Base-by-base conservation (phyloP, 2,113 vertebrate species). In the Gopherus flavomarginatus region DNA sequence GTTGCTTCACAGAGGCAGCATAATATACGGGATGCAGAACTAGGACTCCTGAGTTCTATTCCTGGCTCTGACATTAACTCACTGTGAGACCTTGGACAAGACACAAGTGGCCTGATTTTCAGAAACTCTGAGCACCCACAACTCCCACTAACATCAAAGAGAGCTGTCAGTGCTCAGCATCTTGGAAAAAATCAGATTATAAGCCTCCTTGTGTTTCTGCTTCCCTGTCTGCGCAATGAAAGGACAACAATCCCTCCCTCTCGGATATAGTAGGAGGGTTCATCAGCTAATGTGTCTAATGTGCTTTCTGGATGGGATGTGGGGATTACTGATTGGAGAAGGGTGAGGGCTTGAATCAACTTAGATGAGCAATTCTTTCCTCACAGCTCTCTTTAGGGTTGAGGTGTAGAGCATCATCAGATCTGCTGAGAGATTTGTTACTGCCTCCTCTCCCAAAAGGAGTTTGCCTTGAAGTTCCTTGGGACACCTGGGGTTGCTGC, bases 151-250 rank as follows among this genome's bases (percentile, higher is more conserved):
- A 95, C 88, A 50, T 26, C 84, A 94, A 90, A 5, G 85, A 27
- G 8, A 90, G 16, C 13, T 94, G 11, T n/a, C 49, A 52, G 52
- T 9, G 31, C 53, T 87, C 59, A 65, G 35, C 24, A 56, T 19
- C 52, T 77, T 49, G 83, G 57, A 69, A 95, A 95, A 96, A 89
- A 85, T 35, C 44, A 92, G 59, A 13, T 9, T 22, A 56, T n/a
- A 6, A 10, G 31, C 72, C 21, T 38, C 9, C 21, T 26, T 83
- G 50, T 17, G 24, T 75, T 47, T 75, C 22, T 54, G 44, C 27
- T 56, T 75, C 85, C 22, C 19, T 78, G 49, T 16, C 90, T 86
- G 90, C 27, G 59, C 81, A 88, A 17, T 27, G 3, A 31, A 31
- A 94, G 80, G 19, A 92, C 35, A 17, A 24, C 24, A 50, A 44